These are phyloP conservation scores for Malurus cyaneus DNA, from an alignment of 2,113 vertebrate species.

Conservation along the genomic window DNA sequence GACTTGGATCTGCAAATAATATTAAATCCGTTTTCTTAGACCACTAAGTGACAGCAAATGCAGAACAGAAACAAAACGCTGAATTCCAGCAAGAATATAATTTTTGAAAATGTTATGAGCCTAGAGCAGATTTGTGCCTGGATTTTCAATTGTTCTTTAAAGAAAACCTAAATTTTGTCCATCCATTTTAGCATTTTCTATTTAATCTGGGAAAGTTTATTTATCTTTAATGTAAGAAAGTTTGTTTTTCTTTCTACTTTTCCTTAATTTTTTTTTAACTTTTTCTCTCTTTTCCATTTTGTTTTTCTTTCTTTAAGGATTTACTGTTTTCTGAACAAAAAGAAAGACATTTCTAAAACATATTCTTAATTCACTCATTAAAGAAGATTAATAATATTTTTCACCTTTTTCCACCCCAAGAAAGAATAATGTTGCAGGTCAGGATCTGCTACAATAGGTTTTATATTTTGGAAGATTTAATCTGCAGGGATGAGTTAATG, in stretches of 20 bases:
- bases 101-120: neutral
- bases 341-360: neutral
- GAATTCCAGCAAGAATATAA: neutral
- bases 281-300: neutral
- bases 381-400: neutral
- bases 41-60: neutral
- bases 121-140: neutral
- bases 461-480: slow-evolving; percentile 2
- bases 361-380: neutral
- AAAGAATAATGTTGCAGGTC: neutral
- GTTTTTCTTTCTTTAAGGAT: neutral
- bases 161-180: neutral
- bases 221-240: neutral
- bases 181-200: neutral
- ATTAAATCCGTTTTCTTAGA: neutral
- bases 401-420: neutral
- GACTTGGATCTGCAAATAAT: neutral
- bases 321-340: neutral
- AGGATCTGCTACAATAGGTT: neutral
- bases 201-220: neutral
- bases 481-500: slow-evolving; percentile 18
- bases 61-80: neutral
- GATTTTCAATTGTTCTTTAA: neutral
- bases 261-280: too few species aligned
- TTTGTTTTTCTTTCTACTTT: neutral